phyloP scores from a whole-genome alignment of 2,888 invertebrate genomes.

The Drosophila bunnanda region DNA sequence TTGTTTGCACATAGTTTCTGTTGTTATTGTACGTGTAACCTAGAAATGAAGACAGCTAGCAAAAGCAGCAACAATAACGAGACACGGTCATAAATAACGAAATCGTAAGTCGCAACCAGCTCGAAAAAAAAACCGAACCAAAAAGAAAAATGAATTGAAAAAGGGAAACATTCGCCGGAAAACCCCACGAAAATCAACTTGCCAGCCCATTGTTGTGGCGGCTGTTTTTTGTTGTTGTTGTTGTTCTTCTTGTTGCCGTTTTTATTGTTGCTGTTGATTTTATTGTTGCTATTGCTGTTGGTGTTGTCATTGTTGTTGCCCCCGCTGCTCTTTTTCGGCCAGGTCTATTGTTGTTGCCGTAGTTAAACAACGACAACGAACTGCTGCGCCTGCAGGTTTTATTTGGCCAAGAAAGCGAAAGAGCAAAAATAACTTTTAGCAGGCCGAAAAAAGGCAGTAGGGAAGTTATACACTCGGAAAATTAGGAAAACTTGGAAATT shows the following conservation, averaged over 20 bases:
- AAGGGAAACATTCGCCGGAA: slow-evolving; percentile 42
- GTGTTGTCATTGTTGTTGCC: slow-evolving; percentile 39
- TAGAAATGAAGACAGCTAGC: slow-evolving; percentile 59
- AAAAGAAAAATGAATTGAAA: slow-evolving; percentile 34
- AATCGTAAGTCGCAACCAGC: slow-evolving; percentile 58
- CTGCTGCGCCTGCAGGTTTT: slow-evolving; percentile 75
- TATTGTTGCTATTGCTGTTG: slow-evolving; percentile 15
- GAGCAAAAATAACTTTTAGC: slow-evolving; percentile 59
- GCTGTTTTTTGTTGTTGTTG: slow-evolving; percentile 6
- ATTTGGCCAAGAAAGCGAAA: slow-evolving; percentile 50
- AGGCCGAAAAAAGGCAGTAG: slow-evolving; percentile 23
- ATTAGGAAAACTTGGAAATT: neutral
- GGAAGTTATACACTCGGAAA: slow-evolving; percentile 60
- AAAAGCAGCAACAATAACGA: slow-evolving; percentile 48
- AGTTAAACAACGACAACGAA: slow-evolving; percentile 41
- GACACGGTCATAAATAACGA: slow-evolving; percentile 74
- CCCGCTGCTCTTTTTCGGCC: slow-evolving; percentile 35
- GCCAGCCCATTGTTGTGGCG: slow-evolving; percentile 49
- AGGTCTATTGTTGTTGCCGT: slow-evolving; percentile 32
- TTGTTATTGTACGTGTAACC: slow-evolving; percentile 61
- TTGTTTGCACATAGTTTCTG: slow-evolving; percentile 67
- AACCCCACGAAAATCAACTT: slow-evolving; percentile 53
- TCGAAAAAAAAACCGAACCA: slow-evolving; percentile 12
- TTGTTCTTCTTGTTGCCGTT: slow-evolving; percentile 19
- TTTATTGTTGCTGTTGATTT: slow-evolving; percentile 20